Evolutionary conservation across 2,888 invertebrate genomes (phyloP), one percentile per base, ranked within the genome.

Genomic region (Lochmaea crataegi): DNA sequence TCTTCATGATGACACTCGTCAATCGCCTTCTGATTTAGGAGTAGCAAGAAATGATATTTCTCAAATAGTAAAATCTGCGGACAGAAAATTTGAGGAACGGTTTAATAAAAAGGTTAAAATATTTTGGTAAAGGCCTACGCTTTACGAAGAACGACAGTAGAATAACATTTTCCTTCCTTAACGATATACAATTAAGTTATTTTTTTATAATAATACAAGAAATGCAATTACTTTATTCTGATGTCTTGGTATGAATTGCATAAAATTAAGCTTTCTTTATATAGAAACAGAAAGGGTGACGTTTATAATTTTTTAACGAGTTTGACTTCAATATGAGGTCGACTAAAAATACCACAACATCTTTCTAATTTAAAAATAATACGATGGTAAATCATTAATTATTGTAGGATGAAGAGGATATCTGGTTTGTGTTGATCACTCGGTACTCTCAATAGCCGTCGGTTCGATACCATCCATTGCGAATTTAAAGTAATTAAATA

Each of bases 391-490:
- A 64, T 60, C 57, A 70, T 70, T 70, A 64, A 70, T 70, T 70
- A 51, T 64, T 64, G 64, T 65, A 57, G 45, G 56, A 70, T 70
- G 56, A 70, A 70, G 70, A 70, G 70, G 64, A 57, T 64, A 70
- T 70, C 70, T 70, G 70, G 64, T 64, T 70, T 70, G 70, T 70
- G 57, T 70, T 64, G 70, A 70, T 70, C 64, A 42, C 64, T 64
- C 64, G 42, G 70, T 70, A 63, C 51, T 64, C 65, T 70, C 70
- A 65, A 70, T 70, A 70, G 70, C 64, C 64, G 22, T 56, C 70
- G 57, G 41, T 70, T 53, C 70, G 57, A 65, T 64, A 69, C 64
- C 67, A 56, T 69, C 69, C 69, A 69, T 69, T 64, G 69, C 69
- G 26, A 69, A 69, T 70, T 64, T 51, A 70, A 70, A 64, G 64